Percentiles rank a stretch among this genome's conserved stretches.
Evolutionary conservation across 2,113 vertebrate genomes (phyloP).

Genomic region (Cynoglossus semilaevis): DNA sequence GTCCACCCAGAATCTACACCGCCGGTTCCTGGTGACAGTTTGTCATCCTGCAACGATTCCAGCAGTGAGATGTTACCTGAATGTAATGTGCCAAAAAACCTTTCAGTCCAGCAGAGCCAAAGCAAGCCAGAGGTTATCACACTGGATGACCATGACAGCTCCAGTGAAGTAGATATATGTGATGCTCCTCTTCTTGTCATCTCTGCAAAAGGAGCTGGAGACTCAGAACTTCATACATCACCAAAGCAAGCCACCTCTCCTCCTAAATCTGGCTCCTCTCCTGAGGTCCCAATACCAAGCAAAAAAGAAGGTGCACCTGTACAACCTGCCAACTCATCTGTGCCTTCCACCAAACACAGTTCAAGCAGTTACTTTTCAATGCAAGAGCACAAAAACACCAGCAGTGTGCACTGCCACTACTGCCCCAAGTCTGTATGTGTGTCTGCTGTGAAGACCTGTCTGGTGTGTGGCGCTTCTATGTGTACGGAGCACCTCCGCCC

Average conservation of each 20-base stretch:
- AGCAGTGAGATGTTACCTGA: not conserved
- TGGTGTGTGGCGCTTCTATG: slow-evolving; percentile 81
- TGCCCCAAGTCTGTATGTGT: slow-evolving; percentile 61
- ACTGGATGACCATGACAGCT: slow-evolving; percentile 42
- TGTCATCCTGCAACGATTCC: slow-evolving; percentile 10
- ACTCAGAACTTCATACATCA: slow-evolving; percentile 4
- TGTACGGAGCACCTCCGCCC: slow-evolving; percentile 74
- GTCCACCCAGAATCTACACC: slow-evolving; percentile 9
- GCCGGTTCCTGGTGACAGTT: not conserved
- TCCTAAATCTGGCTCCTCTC: slow-evolving; percentile 2
- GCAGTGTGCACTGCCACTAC: slow-evolving; percentile 71
- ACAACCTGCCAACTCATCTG: not conserved
- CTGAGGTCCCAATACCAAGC: slow-evolving; percentile 8
- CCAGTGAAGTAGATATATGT: slow-evolving; percentile 55
- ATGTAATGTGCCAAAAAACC: slow-evolving; percentile 2
- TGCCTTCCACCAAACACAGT: slow-evolving; percentile 12
- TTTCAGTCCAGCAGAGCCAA: slow-evolving; percentile 12
- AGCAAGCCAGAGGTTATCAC: not conserved
- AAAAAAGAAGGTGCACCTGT: slow-evolving; percentile 1
- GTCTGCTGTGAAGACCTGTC: slow-evolving; percentile 78
- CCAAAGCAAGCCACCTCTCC: slow-evolving; percentile 24
- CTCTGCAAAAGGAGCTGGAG: slow-evolving; percentile 26
- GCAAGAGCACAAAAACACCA: not conserved
- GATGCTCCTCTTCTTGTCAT: slow-evolving; percentile 37
- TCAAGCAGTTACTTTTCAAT: slow-evolving; percentile 8